Evolutionary conservation across 2,888 invertebrate genomes (phyloP).

Genomic region (Drosophila colorata): DNA sequence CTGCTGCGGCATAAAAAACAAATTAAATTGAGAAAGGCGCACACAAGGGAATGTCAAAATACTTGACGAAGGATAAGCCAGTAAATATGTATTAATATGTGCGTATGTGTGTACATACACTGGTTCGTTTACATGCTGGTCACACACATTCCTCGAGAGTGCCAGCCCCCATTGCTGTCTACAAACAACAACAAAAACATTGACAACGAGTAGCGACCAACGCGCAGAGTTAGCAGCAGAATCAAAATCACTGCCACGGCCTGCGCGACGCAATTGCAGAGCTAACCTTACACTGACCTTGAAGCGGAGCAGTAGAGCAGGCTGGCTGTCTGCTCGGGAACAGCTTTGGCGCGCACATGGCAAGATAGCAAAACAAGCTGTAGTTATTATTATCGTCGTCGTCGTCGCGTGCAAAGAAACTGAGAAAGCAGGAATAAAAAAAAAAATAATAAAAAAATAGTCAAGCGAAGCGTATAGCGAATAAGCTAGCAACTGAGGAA

Average conservation of each 20-base stretch:
- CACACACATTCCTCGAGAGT: conserved; percentile 9
- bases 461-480: conserved; percentile 43
- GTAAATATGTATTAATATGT: background rate
- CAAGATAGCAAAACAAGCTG: conserved; percentile 73
- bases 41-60: conserved; percentile 49
- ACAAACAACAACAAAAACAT: conserved; percentile 30
- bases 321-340: conserved; percentile 46
- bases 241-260: conserved; percentile 75
- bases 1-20: conserved; percentile 40
- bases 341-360: conserved; percentile 56
- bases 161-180: conserved; percentile 25
- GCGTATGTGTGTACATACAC: conserved; percentile 1
- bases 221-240: conserved; percentile 29
- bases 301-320: conserved; percentile 65
- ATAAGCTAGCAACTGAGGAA: conserved; percentile 30
- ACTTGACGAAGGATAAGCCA: conserved; percentile 58
- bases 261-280: conserved; percentile 61
- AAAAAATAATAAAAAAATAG: conserved; percentile 50
- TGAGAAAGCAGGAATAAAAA: conserved; percentile 30
- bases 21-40: conserved; percentile 44
- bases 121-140: conserved; percentile 8
- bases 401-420: conserved; percentile 54
- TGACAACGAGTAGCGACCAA: conserved; percentile 48
- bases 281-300: conserved; percentile 80
- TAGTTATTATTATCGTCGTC: conserved; percentile 39